Base-by-base conservation (phyloP, 2,888 invertebrate genomes). In the Erebia aethiops region DNA sequence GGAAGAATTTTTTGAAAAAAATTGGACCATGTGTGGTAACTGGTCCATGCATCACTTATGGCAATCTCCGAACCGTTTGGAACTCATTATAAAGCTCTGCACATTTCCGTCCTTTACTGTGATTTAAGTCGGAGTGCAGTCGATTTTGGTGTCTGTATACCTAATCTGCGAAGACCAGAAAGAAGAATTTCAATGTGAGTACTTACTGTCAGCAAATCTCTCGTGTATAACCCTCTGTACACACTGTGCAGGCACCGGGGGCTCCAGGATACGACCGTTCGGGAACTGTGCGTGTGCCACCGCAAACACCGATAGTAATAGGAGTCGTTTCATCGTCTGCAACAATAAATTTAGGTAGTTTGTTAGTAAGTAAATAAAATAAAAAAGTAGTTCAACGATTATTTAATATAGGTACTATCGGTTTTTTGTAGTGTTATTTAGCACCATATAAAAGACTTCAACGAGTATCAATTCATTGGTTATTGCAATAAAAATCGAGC, bases 251-350 rank as follows among this genome's bases (percentile, higher is more conserved):
- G 97, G 96, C 72, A 96, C 95, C 4, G 97, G 97, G 13, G 97
- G 95, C 85, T 97, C 97, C 80, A 97, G 88, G 82, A 96, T 95
- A 77, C 97, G 94, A 46, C 97, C 97, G 82, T 96, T 96, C 68
- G 95, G 95, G 87, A 97, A 96, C 87, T 97, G 97, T 68, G 95
- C 96, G 71, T 82, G 84, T 76, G 89, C 89, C 54, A 78, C 82
- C 61, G 84, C 86, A 46, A 84, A 83, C 70, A 86, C 77, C 26
- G 84, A 81, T 57, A 86, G 78, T 61, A 88, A 71, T 46, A 88
- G 67, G 77, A 85, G 73, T 51, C 85, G 84, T 78, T 87, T 87
- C 93, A 93, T 93, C 81, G 74, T 90, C 91, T 91, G 85, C 9
- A 84, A 89, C 71, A 74, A 26, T 26, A 3, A 3, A 26, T 26